phyloP scores from a whole-genome alignment of 2,888 invertebrate species.

The Thelaira solivaga region DNA sequence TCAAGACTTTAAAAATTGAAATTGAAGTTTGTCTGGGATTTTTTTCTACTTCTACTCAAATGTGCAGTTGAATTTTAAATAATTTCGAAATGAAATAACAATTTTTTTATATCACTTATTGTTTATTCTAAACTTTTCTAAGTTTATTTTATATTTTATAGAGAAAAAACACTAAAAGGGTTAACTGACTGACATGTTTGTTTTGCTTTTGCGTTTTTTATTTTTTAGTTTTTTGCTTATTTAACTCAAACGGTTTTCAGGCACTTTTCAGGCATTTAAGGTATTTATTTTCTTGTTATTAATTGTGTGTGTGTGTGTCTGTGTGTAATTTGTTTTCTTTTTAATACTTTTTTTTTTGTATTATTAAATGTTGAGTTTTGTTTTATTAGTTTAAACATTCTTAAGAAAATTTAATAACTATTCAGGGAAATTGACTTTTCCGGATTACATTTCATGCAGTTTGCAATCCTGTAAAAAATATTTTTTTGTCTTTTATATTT shows the following conservation, averaged over 20 bases:
- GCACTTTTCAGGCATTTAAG: conserved; percentile 64
- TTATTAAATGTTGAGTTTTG: conserved; percentile 8
- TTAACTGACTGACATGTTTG: conserved; percentile 42
- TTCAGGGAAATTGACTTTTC: conserved; percentile 73
- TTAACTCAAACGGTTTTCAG: conserved; percentile 63
- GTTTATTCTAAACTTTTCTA: too few relatives aligned
- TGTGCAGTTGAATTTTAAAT: too few relatives aligned
- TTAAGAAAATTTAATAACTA: conserved; percentile 68
- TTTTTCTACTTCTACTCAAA: too few relatives aligned
- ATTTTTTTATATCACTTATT: neutral
- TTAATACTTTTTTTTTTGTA: neutral
- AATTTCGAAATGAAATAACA: conserved; percentile 33
- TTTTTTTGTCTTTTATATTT: conserved; percentile 15
- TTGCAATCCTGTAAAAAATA: conserved; percentile 73
- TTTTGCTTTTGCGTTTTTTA: conserved; percentile 3
- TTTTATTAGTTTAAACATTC: conserved; percentile 26
- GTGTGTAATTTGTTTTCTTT: neutral
- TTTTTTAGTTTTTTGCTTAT: conserved; percentile 11
- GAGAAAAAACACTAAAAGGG: neutral
- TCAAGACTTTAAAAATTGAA: too few relatives aligned
- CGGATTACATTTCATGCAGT: conserved; percentile 76
- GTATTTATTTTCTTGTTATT: conserved; percentile 28
- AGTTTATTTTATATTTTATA: conserved; percentile 3
- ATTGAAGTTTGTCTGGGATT: too few relatives aligned
- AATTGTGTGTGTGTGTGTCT: neutral